phyloP scores from a whole-genome alignment of 2,888 invertebrate genomes.

The Onchidella celtica region DNA sequence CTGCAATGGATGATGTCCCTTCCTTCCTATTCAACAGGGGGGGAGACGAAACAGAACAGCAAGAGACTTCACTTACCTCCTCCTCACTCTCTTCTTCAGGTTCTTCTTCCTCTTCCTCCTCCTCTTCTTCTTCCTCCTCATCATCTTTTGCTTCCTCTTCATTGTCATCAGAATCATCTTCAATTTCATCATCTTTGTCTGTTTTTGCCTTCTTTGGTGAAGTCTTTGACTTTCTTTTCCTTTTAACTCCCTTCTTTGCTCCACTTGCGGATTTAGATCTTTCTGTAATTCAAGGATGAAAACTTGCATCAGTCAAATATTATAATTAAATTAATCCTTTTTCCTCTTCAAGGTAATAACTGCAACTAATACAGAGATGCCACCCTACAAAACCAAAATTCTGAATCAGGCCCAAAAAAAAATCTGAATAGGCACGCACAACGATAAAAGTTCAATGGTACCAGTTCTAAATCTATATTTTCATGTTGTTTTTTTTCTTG shows the following conservation, averaged over 20 bases:
- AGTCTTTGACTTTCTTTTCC: conserved; percentile 58
- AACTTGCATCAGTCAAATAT: not conserved
- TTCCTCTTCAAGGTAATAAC: too few relatives aligned
- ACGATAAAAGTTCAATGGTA: too few relatives aligned
- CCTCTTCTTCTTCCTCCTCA: conserved; percentile 57
- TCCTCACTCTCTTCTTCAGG: conserved; percentile 56
- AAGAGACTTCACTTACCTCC: conserved; percentile 51
- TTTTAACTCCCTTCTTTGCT: conserved; percentile 59
- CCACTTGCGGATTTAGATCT: conserved; percentile 43
- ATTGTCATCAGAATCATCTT: conserved; percentile 59
- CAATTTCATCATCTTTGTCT: conserved; percentile 61
- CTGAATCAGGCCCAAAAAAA: too few relatives aligned
- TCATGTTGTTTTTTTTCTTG: too few relatives aligned
- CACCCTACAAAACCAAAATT: too few relatives aligned
- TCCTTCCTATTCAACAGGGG: too few relatives aligned
- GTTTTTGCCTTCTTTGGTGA: conserved; percentile 60
- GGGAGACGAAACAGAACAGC: too few relatives aligned
- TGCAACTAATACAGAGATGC: too few relatives aligned
- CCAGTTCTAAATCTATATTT: too few relatives aligned
- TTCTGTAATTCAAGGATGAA: not conserved
- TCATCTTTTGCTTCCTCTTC: conserved; percentile 59
- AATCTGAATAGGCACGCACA: too few relatives aligned
- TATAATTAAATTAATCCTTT: too few relatives aligned
- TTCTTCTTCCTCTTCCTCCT: conserved; percentile 59
- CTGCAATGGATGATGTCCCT: too few relatives aligned